A percentile compares a stretch with the other conserved stretches of the same genome.
Evolutionary conservation across 1,140 invertebrate genomes (phyloP).

Genomic region (Ceratina japonica): DNA sequence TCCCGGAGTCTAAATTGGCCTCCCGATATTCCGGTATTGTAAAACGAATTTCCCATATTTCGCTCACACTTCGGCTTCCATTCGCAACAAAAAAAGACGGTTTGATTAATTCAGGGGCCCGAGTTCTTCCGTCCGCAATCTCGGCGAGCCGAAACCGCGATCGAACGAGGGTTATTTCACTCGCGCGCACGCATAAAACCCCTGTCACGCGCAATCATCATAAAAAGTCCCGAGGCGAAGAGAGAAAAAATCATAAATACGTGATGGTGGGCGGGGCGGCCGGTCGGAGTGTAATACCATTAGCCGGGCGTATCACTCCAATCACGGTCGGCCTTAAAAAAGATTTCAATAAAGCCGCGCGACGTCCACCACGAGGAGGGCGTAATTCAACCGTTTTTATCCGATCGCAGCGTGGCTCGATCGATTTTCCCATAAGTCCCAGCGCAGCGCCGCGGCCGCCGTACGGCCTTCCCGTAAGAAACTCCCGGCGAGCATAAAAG

Average conservation of each 20-base stretch:
- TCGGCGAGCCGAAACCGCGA: not conserved
- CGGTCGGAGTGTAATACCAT: conserved; percentile 31
- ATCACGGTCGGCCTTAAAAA: conserved; percentile 37
- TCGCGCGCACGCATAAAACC: conserved; percentile 6
- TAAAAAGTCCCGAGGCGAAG: conserved; percentile 7
- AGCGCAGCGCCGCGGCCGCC: not conserved
- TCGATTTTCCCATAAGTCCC: conserved; percentile 46
- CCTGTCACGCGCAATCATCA: conserved; percentile 21
- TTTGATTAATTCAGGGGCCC: not conserved
- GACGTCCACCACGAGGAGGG: conserved; percentile 17
- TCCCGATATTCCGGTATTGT: no score
- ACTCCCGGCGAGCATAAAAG: conserved; percentile 35
- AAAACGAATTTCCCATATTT: not conserved
- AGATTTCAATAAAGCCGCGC: conserved; percentile 43
- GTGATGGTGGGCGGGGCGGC: no score
- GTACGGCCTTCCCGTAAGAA: conserved; percentile 14
- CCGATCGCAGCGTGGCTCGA: conserved; percentile 37
- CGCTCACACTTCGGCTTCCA: not conserved
- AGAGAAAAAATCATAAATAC: conserved; percentile 42
- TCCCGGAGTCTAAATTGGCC: no score
- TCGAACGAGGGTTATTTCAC: not conserved
- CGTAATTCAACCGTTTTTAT: conserved; percentile 45
- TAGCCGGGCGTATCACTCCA: conserved; percentile 32
- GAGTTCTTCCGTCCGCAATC: not conserved
- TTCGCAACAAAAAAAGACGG: not conserved